Evolutionary conservation across 1,140 invertebrate species (phyloP), one percentile per base, ranked within the genome.

Genomic region (Coptotermes formosanus): DNA sequence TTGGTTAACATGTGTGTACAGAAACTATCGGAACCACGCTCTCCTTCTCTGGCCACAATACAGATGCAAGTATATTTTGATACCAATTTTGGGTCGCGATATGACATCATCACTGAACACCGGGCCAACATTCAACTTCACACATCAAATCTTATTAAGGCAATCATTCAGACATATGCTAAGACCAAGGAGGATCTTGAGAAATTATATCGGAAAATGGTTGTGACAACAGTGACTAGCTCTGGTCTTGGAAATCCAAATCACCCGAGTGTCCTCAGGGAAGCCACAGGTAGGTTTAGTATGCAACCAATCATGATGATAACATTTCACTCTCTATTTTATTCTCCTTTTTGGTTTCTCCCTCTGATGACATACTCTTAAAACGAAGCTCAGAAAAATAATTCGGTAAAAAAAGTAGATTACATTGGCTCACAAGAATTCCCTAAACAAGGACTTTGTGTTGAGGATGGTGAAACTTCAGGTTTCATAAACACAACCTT

Each of bases 11-110:
- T 85, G n/a, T 87, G 86, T 82, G 86, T 87, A 21, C 84, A 90
- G 83, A 91, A 90, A 88, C 88, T 92, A 59, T 81, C 87, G 0
- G 87, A 90, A 30, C 88, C 91, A 87, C 88, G 88, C n/a, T 88
- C 88, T 44, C 89, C 91, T 1, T 89, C 89, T 86, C 88, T 93
- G 30, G 88, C 92, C 9, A 92, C 92, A 2, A 87, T 95, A 19
- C 94, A 94, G 89, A 95, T 95, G 92, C 95, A 96, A 88, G 86
- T 94, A 83, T 93, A 94, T 87, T 95, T 95, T 89, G 92, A 92
- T 44, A 94, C 93, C 87, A 93, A 95, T 88, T 95, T 95, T 89
- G 93, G 93, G 32, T 92, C 92, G 44, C 91, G 92, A 92, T 90
- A 91, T 91, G 87, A 14, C 7, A 32, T 52, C 52, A 84, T 52